A percentile compares a stretch with the other conserved stretches of the same genome.
Conservation (phyloP, 1,140 invertebrate genomes). For the Heliothis virescens region DNA sequence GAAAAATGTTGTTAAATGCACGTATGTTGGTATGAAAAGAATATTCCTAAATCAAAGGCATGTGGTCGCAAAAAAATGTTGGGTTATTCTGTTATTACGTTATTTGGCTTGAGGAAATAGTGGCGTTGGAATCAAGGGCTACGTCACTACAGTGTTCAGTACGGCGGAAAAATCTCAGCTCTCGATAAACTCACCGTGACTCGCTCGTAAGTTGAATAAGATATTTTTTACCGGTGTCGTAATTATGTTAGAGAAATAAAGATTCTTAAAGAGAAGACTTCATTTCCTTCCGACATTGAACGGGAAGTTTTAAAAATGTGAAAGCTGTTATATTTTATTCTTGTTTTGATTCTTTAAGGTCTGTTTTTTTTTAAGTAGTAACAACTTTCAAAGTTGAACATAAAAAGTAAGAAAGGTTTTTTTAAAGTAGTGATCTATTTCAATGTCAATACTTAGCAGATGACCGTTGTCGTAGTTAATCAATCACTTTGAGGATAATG, state of each 20-base stretch:
- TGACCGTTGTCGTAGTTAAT: too few species aligned
- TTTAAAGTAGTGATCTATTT: too few species aligned
- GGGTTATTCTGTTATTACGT: constrained; percentile 28
- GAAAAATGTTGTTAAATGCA: constrained; percentile 20
- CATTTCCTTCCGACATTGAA: neutral
- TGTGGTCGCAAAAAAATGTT: constrained; percentile 20
- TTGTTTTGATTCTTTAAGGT: too few species aligned
- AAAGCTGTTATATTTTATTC: too few species aligned
- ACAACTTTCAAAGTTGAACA: too few species aligned
- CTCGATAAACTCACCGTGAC: constrained; percentile 42
- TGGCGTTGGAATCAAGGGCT: constrained; percentile 36
- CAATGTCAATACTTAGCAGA: too few species aligned
- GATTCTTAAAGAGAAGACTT: constrained; percentile 7
- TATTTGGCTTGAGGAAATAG: neutral
- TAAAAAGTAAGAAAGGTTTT: too few species aligned
- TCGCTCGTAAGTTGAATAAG: neutral
- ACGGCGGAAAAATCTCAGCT: constrained; percentile 19
- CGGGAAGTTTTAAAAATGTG: too few species aligned
- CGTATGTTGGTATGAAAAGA: neutral
- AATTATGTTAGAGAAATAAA: constrained; percentile 22
- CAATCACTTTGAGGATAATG: neutral
- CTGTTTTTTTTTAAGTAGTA: too few species aligned
- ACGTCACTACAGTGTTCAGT: constrained; percentile 37
- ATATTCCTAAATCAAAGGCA: constrained; percentile 31
- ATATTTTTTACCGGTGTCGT: constrained; percentile 25